Percentiles rank a stretch among this genome's conserved stretches.
phyloP scores from a whole-genome alignment of 2,797 vertebrate genomes.

The Oophaga sylvatica region DNA sequence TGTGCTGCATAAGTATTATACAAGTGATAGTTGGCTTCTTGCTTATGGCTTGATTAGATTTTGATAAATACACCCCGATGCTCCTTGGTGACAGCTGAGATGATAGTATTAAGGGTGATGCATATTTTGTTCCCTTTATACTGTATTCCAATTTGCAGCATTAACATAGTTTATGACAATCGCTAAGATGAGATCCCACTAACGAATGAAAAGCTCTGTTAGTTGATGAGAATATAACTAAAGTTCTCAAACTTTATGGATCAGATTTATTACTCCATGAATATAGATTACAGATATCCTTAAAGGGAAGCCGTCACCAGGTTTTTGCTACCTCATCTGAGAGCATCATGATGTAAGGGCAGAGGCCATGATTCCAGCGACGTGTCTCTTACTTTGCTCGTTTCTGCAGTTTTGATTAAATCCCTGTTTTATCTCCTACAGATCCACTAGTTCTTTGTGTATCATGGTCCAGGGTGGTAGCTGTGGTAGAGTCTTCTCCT shows the following conservation, averaged over 20 bases:
- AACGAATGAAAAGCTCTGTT: neutral
- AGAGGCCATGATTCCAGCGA: too few relatives aligned
- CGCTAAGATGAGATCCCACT: neutral
- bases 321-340: too few relatives aligned
- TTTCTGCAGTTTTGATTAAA: too few relatives aligned
- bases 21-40: slow-evolving; percentile 12
- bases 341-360: too few relatives aligned
- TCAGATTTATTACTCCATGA: neutral
- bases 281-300: neutral
- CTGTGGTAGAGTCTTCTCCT: too few relatives aligned
- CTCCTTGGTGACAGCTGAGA: slow-evolving; percentile 17
- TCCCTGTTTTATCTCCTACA: too few relatives aligned
- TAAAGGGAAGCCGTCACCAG: too few relatives aligned
- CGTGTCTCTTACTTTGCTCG: too few relatives aligned
- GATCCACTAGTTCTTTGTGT: too few relatives aligned
- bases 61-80: slow-evolving; percentile 33
- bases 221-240: neutral
- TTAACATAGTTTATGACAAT: slow-evolving; percentile 30
- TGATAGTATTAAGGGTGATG: slow-evolving; percentile 33
- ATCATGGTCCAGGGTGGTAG: too few relatives aligned
- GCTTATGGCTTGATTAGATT: slow-evolving; percentile 39
- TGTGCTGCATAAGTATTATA: slow-evolving; percentile 21
- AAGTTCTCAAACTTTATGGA: neutral
- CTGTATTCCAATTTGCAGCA: slow-evolving; percentile 15
- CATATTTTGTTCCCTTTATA: slow-evolving; percentile 17